Evolutionary conservation across 2,888 invertebrate genomes (phyloP).

Genomic region (Fragum fragum): DNA sequence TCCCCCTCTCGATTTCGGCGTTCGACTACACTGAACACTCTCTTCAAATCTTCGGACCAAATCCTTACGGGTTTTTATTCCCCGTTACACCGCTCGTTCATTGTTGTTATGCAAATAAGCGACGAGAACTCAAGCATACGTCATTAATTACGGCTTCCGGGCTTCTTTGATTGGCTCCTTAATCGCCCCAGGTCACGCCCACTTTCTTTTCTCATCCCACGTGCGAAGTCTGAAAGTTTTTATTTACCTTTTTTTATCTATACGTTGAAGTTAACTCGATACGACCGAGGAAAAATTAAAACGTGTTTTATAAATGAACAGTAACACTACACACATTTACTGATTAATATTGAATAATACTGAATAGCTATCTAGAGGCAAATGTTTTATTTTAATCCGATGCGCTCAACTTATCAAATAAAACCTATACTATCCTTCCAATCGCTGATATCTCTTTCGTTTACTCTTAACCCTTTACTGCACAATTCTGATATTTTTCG

Average conservation of each 20-base stretch:
- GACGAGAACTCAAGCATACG: constrained; percentile 51
- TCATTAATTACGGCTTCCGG: constrained; percentile 38
- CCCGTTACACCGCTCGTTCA: constrained; percentile 9
- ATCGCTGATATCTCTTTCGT: too few relatives aligned
- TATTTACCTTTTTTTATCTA: not conserved
- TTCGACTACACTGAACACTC: constrained; percentile 5
- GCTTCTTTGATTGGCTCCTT: constrained; percentile 41
- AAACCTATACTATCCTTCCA: too few relatives aligned
- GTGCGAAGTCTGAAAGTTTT: not conserved
- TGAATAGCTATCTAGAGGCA: not conserved
- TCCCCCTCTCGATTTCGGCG: not conserved
- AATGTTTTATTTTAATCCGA: constrained; percentile 22
- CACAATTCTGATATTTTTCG: too few relatives aligned
- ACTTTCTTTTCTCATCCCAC: constrained; percentile 26
- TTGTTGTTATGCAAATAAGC: constrained; percentile 61
- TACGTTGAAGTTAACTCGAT: not conserved
- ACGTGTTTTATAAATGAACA: not conserved
- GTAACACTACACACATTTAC: not conserved
- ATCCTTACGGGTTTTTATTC: not conserved
- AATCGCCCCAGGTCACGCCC: constrained; percentile 38
- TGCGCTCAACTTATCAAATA: not conserved
- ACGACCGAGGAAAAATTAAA: not conserved
- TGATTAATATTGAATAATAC: not conserved
- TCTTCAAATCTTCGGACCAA: constrained; percentile 1
- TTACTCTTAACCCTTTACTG: too few relatives aligned